Evolutionary conservation across 2,113 vertebrate species (phyloP), one percentile per base, ranked within the genome.

Genomic region (Brachyistius frenatus): DNA sequence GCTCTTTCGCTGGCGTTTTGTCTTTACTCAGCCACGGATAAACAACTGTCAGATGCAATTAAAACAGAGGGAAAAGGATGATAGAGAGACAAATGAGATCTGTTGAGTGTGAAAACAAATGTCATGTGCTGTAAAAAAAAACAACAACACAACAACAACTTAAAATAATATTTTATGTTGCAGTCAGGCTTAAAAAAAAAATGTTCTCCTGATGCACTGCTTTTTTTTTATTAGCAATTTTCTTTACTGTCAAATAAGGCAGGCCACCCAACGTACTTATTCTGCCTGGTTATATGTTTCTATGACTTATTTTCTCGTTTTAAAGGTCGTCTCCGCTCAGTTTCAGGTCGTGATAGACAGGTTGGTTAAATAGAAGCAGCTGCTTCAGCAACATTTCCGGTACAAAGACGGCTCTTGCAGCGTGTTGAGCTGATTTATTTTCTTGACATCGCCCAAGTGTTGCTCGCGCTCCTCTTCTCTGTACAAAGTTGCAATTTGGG

Each of bases 401-500:
- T 54, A 66, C 63, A 55, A 55, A 71, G 5, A 47, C 37, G 46
- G 53, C 33, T 61, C 35, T 76, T 68, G 69, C 75, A 71, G 55
- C 1, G 23, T 54, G 56, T 11, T 55, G 9, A 63, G 46, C 73
- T 53, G 71, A 83, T 80, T 73, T 64, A 85, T 86, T 80, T 80
- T 66, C 36, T 54, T 57, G 52, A 33, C 5, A 7, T 76, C 77
- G 70, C 69, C 44, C 49, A 16, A 54, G 47, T 44, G 5, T 54
- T 77, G 53, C 73, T 88, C 55, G 54, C 33, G 47, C 81, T 74
- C 31, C 52, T 33, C 47, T 53, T 70, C 67, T 75, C 52, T 69
- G 58, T 8, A 37, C 77, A 81, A 69, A 69, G 58, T 70, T 86
- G 60, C 78, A 82, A 83, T 84, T 85, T 63, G 67, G 55, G 35